Base-by-base conservation (phyloP, 92 coral and sea anemone species). In the Anthopleura xanthogrammica region DNA sequence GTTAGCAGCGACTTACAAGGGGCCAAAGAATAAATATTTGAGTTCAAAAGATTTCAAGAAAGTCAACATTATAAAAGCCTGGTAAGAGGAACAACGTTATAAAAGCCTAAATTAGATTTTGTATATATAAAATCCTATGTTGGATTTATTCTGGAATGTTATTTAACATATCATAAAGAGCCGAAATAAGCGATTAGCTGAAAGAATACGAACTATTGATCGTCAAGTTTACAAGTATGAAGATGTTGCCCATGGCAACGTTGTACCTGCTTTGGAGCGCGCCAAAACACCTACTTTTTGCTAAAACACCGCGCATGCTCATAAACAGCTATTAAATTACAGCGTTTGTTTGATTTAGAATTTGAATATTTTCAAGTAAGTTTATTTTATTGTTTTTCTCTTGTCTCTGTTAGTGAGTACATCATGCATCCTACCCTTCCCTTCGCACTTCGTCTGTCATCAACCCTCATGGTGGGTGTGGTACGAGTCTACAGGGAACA, bases 1-100 rank as follows among this genome's bases (percentile, higher is more conserved):
- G 94, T 76, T 91, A 41, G 94, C 94, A 50, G 94, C 94, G 17
- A 91, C 87, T n/a, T 85, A 91, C 76, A 88, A 85, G 36, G 91
- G 89, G n/a, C 52, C 77, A 58, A 81, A 85, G 14, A 83, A 81
- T 39, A 87, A 81, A 68, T 85, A 79, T 20, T 66, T 88, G 74
- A 75, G 77, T 16, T 79, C 58, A 46, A 84, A 83, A 40, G 91
- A 91, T 13, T 88, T 80, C 57, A 77, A 72, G 62, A 91, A 83
- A 57, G 91, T 91, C 7, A 88, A 91, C 85, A 88, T 88, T 70
- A 65, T 78, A 48, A 88, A 85, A 70, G 89, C 91, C 4, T 91
- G 94, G 94, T 91, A 85, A 48, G 82, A 76, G 17, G 11, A 0
- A 29, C 20, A 19, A 0, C 1, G 7, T 24, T 10, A 23, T 3